Percentiles rank a stretch among this genome's conserved stretches.
phyloP scores from a whole-genome alignment of 1,140 invertebrate genomes.

The Leptinotarsa defecta region DNA sequence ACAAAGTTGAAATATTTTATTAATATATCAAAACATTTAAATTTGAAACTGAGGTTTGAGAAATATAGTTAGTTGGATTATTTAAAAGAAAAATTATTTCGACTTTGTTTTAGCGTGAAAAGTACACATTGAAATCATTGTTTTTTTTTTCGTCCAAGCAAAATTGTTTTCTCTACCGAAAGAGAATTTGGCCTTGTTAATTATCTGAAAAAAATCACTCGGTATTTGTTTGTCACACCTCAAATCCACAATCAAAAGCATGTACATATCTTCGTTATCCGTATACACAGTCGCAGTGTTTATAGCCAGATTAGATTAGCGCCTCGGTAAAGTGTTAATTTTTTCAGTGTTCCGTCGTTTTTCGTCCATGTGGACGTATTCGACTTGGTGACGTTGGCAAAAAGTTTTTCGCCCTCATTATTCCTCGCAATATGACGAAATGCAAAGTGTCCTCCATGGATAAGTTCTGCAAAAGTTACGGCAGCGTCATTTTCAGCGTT shows the following conservation, averaged over 20 bases:
- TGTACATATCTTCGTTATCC: background rate
- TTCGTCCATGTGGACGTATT: conserved; percentile 2
- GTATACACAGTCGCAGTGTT: conserved; percentile 29
- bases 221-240: background rate
- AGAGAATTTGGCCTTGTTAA: too few species aligned
- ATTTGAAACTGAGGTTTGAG: too few species aligned
- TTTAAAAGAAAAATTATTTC: too few species aligned
- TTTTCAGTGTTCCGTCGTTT: conserved; percentile 2
- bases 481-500: conserved; percentile 34
- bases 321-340: background rate
- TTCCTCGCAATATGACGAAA: conserved; percentile 17
- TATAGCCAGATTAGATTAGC: conserved; percentile 39
- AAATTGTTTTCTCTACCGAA: too few species aligned
- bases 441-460: conserved; percentile 28
- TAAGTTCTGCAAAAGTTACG: conserved; percentile 35
- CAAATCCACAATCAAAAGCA: background rate
- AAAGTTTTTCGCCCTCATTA: background rate
- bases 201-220: background rate
- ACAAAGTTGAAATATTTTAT: too few species aligned
- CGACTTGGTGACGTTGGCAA: conserved; percentile 9
- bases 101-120: too few species aligned
- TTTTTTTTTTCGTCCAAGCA: too few species aligned
- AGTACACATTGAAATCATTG: too few species aligned
- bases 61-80: too few species aligned
- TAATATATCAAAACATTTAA: too few species aligned